Conservation (phyloP, 2,888 invertebrate species). For the Cataglyphis cursor region DNA sequence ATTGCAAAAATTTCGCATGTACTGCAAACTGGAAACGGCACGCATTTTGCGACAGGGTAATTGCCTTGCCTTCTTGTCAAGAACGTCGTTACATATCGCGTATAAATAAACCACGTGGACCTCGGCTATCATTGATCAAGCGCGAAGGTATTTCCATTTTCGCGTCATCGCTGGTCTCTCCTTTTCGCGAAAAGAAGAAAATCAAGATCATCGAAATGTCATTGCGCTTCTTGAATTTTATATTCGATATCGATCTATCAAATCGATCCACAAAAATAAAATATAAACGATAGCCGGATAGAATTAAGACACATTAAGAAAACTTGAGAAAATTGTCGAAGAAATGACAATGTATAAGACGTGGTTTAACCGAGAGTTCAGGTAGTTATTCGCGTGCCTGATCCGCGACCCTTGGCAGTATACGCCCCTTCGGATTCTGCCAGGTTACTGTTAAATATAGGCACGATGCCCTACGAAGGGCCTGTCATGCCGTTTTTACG, state of each 20-base stretch:
- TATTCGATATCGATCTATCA: constrained; percentile 15
- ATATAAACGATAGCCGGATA: constrained; percentile 26
- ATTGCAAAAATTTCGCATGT: constrained; percentile 35
- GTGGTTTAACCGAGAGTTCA: constrained; percentile 36
- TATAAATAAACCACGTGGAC: constrained; percentile 60
- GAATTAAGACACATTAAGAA: background rate
- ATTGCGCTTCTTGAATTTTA: background rate
- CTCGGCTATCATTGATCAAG: constrained; percentile 66
- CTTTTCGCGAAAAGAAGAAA: constrained; percentile 53
- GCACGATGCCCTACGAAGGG: constrained; percentile 70
- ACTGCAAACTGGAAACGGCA: constrained; percentile 25
- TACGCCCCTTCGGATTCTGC: constrained; percentile 72
- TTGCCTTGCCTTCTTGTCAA: constrained; percentile 58
- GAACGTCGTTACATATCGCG: constrained; percentile 82
- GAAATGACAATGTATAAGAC: constrained; percentile 36
- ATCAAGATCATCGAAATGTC: constrained; percentile 6
- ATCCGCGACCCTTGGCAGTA: constrained; percentile 61
- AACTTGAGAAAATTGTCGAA: background rate
- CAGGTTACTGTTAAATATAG: constrained; percentile 74
- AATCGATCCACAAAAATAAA: constrained; percentile 32
- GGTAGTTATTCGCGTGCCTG: constrained; percentile 56
- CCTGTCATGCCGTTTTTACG: constrained; percentile 79
- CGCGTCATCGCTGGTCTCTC: constrained; percentile 53
- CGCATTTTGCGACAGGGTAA: constrained; percentile 62
- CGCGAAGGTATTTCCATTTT: constrained; percentile 36